Base-by-base conservation (phyloP, 2,888 invertebrate species). In the Rhingia rostrata region DNA sequence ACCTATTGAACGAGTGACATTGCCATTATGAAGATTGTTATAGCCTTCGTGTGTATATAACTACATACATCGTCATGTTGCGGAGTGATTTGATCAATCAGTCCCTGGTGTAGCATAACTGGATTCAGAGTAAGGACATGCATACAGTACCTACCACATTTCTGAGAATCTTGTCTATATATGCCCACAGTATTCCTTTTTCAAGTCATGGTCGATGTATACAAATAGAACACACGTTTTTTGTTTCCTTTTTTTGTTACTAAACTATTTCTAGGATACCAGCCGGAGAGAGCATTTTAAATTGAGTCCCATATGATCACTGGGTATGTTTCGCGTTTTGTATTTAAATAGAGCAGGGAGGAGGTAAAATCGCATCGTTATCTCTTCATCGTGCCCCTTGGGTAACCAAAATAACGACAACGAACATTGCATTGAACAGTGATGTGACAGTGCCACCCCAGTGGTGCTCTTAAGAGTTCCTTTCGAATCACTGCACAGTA, bases 21-120 rank as follows among this genome's bases (percentile, higher is more conserved):
- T 51, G 47, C 32, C 41, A 61, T 70, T 60, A 61, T 43, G 61
- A 61, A 72, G 51, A 60, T 69, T 47, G 47, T 51, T 72, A 61
- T 35, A 43, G 58, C 22, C 33, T 35, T 37, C 37, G 10, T 66
- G 4, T 3, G 30, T n/a, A 7, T 30, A 37, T 32, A 12, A n/a
- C n/a, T 6, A 4, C 6, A 61, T 22, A 22, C 22, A 2, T 22
- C 22, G 22, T 22, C 22, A 22, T 54, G 43, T 30, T 37, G 67
- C 67, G 9, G 43, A 67, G 54, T 45, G 35, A 37, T 58, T 63
- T 73, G 58, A 81, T 70, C 63, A 70, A 81, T 75, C 69, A 45
- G 39, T 75, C 81, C 81, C 81, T 33, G 60, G 64, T 64, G 77
- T 53, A 45, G 12, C 33, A 64, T 75, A 58, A 51, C 63, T 69